Evolutionary conservation across 2,888 invertebrate genomes (phyloP), one percentile per base, ranked within the genome.

Genomic region (Leptinotarsa tumamoca): DNA sequence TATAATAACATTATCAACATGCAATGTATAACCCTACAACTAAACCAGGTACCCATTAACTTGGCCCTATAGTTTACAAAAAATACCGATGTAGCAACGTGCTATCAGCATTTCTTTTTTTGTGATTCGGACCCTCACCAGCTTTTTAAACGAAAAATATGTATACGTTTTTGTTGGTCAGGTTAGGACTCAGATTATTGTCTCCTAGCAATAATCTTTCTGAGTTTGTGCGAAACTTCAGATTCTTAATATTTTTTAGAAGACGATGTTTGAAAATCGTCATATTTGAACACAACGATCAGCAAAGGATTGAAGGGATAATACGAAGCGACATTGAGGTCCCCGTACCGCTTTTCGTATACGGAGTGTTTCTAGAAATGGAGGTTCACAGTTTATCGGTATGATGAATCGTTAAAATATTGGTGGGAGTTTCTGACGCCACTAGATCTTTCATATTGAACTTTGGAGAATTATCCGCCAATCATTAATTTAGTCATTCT

Each of bases 61-160:
- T 76, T 78, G 84, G 84, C 82, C 83, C 84, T 82, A 79, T 82
- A 68, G 81, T 80, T 83, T 83, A 81, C 81, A 75, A 80, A 56
- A 68, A 82, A 82, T 80, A 80, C 75, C 80, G 79, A 80, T 79
- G 73, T 79, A 80, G 80, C 83, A 81, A 80, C 78, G 81, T 80
- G 81, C 79, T 43, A 74, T 67, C 66, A 79, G 78, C 72, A 71
- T 83, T 83, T 83, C 81, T 82, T 81, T 82, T 72, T 79, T 83
- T 87, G 87, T 88, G 87, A 87, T 89, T 89, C 89, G 89, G 89
- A 89, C 89, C 89, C 89, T 89, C 88, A 89, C 89, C 89, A 89
- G 89, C 89, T 88, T 88, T 33, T 85, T 82, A 79, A 84, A 85
- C 82, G 78, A 84, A 85, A 83, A 80, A 73, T 68, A 67, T 76